Base-by-base conservation (phyloP, 2,888 invertebrate species). In the Micropterix aruncella region DNA sequence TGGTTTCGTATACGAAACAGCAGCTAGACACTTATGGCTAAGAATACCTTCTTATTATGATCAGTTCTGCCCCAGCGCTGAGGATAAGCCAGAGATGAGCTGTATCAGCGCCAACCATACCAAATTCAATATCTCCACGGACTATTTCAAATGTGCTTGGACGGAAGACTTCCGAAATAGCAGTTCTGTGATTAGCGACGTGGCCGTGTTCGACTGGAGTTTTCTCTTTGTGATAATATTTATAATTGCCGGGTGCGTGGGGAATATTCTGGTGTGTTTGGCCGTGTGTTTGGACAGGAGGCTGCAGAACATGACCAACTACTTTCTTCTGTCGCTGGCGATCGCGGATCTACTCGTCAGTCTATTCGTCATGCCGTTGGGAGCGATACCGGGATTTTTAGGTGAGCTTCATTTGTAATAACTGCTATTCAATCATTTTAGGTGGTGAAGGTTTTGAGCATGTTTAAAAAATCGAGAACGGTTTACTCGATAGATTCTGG, bases 231-330 rank as follows among this genome's bases (percentile, higher is more conserved):
- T 90, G 55, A 76, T 85, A 53, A 73, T 88, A 56, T 86, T 93
- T 61, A 90, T 93, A 59, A 70, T 88, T 50, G 89, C 89, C 18
- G 92, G 93, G 18, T 88, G 89, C 18, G 64, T 92, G 46, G 94
- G 95, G 16, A 95, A 95, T 65, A 83, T 91, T 52, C 70, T 96
- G 48, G 95, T 96, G 54, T 94, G 94, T 63, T 71, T 95, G 56
- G 94, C 95, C 1, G 91, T 96, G 53, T 83, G 84, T 49, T 71
- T 91, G 57, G 95, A 96, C 69, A 80, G 87, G 49, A 76, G 87
- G 55, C 69, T 95, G 49, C 94, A 95, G 66, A 95, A 92, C 65
- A 89, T 92, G 51, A 95, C 95, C 50, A 96, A 95, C 69, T 94
- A 94, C 67, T 95, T 95, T 63, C 74, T 95, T 49, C 74, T 94